Conservation (phyloP, 2,888 invertebrate genomes). For the Rotaria macrura region DNA sequence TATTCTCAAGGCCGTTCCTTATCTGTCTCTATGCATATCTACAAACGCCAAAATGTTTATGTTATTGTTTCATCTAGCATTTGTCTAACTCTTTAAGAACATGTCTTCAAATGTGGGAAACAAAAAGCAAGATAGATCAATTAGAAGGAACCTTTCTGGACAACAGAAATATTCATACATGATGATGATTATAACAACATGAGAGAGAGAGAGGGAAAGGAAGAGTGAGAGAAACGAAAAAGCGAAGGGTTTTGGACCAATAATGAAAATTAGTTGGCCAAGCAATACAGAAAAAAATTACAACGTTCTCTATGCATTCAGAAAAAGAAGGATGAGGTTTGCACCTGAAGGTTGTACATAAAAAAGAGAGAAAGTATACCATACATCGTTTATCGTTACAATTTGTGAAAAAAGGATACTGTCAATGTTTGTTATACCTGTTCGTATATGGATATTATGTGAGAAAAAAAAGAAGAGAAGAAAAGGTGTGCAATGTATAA, state of each 20-base stretch:
- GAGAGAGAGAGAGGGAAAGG: background rate
- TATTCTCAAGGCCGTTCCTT: background rate
- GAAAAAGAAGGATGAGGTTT: background rate
- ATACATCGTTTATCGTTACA: background rate
- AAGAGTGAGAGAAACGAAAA: background rate
- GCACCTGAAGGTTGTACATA: slow-evolving; percentile 3
- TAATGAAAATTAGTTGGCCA: background rate
- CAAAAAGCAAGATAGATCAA: background rate
- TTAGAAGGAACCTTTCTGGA: background rate
- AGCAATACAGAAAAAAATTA: background rate
- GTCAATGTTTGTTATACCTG: background rate
- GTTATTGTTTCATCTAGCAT: background rate
- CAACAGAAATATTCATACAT: background rate
- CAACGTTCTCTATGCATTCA: background rate
- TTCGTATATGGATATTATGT: background rate
- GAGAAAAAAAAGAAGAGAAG: background rate
- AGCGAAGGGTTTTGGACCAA: background rate
- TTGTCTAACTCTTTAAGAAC: background rate
- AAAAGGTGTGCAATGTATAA: background rate
- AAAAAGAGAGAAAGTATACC: background rate
- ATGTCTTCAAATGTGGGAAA: background rate
- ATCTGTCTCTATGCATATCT: background rate
- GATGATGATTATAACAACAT: background rate
- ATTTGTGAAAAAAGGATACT: background rate
- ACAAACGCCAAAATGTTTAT: background rate